phyloP scores from a whole-genome alignment of 1,140 invertebrate species.

The Piezodorus guildinii region DNA sequence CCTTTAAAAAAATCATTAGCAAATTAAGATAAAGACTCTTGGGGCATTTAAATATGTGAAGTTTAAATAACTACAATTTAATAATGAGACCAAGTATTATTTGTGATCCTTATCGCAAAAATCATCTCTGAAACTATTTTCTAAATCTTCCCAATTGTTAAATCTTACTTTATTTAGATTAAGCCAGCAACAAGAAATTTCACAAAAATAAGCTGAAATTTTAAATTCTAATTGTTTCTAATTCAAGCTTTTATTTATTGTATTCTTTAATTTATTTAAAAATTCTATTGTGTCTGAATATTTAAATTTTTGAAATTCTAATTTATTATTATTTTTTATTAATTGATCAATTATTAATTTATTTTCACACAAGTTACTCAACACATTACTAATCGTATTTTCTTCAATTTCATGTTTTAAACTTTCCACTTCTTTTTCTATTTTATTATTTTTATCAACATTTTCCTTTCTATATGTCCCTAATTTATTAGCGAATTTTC shows the following conservation, averaged over 20 bases:
- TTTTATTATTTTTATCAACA: too few species aligned
- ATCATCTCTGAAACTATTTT: too few species aligned
- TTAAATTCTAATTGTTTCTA: background rate
- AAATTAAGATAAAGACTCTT: background rate
- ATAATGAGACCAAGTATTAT: background rate
- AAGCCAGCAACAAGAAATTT: background rate
- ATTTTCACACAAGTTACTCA: too few species aligned
- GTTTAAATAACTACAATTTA: background rate
- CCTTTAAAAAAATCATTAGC: background rate
- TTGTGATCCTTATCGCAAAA: background rate
- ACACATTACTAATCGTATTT: too few species aligned
- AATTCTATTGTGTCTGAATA: background rate
- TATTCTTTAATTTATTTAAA: background rate
- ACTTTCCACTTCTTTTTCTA: too few species aligned
- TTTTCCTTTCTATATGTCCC: too few species aligned
- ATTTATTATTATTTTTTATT: background rate
- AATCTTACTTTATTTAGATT: background rate
- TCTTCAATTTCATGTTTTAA: too few species aligned
- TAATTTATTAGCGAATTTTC: too few species aligned
- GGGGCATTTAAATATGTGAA: background rate
- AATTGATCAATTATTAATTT: too few species aligned
- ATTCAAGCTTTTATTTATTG: background rate
- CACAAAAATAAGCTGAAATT: background rate
- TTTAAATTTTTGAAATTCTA: background rate
- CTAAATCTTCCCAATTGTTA: too few species aligned